Evolutionary conservation across 2,113 vertebrate species (phyloP).

Genomic region (Tympanuchus pallidicinctus): DNA sequence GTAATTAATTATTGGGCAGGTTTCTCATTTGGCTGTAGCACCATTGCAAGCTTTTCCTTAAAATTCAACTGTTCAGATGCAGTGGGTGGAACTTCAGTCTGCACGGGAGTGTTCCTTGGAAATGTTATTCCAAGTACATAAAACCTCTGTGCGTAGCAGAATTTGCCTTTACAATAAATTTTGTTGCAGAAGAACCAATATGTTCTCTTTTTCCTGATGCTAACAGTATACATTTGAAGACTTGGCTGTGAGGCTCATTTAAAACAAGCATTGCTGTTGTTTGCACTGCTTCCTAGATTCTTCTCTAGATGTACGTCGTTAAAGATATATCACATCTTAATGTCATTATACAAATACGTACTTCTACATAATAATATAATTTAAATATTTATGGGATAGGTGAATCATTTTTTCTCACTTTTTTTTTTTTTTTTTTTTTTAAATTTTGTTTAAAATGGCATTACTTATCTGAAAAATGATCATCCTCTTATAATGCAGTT

Average conservation of each 20-base stretch:
- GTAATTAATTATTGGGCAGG: neutral
- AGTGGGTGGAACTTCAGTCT: neutral
- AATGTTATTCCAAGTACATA: neutral
- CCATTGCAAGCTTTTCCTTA: neutral
- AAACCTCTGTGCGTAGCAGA: neutral
- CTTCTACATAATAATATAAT: neutral
- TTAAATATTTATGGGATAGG: neutral
- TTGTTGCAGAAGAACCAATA: neutral
- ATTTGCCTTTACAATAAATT: neutral
- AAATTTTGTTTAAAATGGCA: neutral
- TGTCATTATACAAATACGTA: neutral
- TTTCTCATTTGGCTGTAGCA: conserved; percentile 12
- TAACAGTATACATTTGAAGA: neutral
- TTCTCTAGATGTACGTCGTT: neutral
- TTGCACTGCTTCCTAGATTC: neutral
- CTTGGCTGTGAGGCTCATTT: neutral
- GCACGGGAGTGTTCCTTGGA: neutral
- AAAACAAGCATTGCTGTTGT: neutral
- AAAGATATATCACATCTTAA: neutral
- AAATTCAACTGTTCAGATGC: neutral
- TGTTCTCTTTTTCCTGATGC: neutral
- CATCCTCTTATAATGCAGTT: neutral
- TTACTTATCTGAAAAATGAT: neutral
- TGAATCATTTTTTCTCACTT: neutral
- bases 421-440: neutral